Evolutionary conservation across 1,140 invertebrate species (phyloP).

Genomic region (Saxidomus purpurata): DNA sequence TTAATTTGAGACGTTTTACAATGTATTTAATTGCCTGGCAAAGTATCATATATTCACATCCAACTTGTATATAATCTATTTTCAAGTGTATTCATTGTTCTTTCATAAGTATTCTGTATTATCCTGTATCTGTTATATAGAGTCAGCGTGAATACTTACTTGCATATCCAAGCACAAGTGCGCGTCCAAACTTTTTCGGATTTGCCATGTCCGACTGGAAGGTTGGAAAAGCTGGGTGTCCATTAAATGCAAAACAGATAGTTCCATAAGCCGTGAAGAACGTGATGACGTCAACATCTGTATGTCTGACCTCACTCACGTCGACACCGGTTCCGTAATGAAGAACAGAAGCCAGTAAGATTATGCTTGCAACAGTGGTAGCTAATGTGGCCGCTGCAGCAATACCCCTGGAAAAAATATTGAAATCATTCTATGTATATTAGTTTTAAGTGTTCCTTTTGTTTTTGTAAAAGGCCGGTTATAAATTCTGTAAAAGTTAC

Average conservation of each 20-base stretch:
- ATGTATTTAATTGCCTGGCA: too few relatives aligned
- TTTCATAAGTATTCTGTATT: too few relatives aligned
- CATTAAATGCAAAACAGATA: slow-evolving; percentile 86
- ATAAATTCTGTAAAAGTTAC: too few relatives aligned
- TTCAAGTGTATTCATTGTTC: too few relatives aligned
- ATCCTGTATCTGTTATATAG: too few relatives aligned
- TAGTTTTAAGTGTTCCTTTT: too few relatives aligned
- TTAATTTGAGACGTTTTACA: too few relatives aligned
- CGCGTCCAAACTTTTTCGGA: slow-evolving; percentile 83
- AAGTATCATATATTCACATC: too few relatives aligned
- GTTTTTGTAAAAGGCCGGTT: too few relatives aligned
- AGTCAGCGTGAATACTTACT: slow-evolving; percentile 72
- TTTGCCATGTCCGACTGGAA: slow-evolving; percentile 87
- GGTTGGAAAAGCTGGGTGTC: slow-evolving; percentile 86
- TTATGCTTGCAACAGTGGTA: slow-evolving; percentile 76
- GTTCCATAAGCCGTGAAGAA: slow-evolving; percentile 86
- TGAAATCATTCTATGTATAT: too few relatives aligned
- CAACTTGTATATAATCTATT: too few relatives aligned
- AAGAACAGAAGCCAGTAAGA: slow-evolving; percentile 68
- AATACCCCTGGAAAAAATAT: slow-evolving; percentile 72
- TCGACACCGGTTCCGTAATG: slow-evolving; percentile 6
- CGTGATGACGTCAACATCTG: slow-evolving; percentile 68
- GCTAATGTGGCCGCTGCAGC: slow-evolving; percentile 77
- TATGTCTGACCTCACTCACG: slow-evolving; percentile 56
- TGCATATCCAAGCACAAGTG: slow-evolving; percentile 83